Evolutionary conservation across 2,888 invertebrate genomes (phyloP).

Genomic region (Stenichneumon culpator): DNA sequence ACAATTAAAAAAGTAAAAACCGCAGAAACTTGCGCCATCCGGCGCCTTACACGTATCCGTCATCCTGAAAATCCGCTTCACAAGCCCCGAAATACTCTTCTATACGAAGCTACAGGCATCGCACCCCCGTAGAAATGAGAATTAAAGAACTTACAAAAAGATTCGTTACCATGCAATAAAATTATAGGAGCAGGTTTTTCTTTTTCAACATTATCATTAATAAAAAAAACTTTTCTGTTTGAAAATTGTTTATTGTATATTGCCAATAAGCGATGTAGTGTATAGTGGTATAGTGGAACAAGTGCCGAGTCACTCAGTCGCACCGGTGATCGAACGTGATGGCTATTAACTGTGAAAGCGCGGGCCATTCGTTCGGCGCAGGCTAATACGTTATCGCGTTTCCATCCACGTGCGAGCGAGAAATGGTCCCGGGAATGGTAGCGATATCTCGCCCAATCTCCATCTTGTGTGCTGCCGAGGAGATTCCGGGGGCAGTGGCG

Average conservation of each 20-base stretch:
- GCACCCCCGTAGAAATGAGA: no score
- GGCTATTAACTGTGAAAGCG: conserved; percentile 38
- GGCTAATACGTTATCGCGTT: conserved; percentile 40
- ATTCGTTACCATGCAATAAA: no score
- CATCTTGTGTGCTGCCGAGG: conserved; percentile 17
- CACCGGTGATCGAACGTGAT: conserved; percentile 37
- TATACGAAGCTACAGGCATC: no score
- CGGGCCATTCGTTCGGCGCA: conserved; percentile 37
- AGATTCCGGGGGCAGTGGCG: neutral
- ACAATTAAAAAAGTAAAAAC: no score
- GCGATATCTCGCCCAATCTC: conserved; percentile 62
- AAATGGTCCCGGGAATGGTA: conserved; percentile 51
- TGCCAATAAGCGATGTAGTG: no score
- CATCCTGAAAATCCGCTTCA: no score
- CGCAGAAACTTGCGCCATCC: no score
- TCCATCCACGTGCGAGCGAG: conserved; percentile 18
- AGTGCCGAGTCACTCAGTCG: neutral
- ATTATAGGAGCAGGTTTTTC: no score
- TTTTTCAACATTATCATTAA: neutral
- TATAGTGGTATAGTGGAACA: neutral
- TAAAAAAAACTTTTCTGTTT: neutral
- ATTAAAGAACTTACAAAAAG: no score
- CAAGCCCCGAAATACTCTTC: no score
- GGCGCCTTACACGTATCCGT: no score
- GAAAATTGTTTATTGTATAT: neutral